A percentile compares a stretch with the other conserved stretches of the same genome.
Conservation (phyloP, 2,113 vertebrate species). For the Stegastes partitus region DNA sequence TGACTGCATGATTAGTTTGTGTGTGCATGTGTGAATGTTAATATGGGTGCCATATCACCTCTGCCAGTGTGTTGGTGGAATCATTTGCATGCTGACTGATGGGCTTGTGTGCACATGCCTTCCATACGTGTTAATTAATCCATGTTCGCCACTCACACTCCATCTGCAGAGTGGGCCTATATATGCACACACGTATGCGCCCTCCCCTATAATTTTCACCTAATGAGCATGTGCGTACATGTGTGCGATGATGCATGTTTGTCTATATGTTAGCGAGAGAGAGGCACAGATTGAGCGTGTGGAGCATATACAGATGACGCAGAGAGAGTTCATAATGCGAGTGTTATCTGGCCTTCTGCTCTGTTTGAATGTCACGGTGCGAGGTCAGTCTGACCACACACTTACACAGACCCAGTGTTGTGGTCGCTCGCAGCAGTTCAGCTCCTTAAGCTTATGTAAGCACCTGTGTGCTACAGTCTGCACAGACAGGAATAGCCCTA, state of each 20-base stretch:
- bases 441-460: conserved; percentile 64
- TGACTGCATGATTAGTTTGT: conserved; percentile 23
- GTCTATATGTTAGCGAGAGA: neutral
- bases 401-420: conserved; percentile 25
- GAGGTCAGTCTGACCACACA: conserved; percentile 35
- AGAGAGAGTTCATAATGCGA: conserved; percentile 41
- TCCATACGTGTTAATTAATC: conserved; percentile 66
- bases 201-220: conserved; percentile 7
- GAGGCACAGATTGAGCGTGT: conserved; percentile 13
- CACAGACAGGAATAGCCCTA: conserved; percentile 65
- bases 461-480: conserved; percentile 49
- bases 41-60: conserved; percentile 6
- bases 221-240: conserved; percentile 13
- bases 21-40: neutral
- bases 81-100: conserved; percentile 61
- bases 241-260: neutral
- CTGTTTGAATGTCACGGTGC: conserved; percentile 60
- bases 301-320: conserved; percentile 18
- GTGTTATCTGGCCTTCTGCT: conserved; percentile 56
- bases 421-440: conserved; percentile 29
- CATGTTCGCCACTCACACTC: conserved; percentile 27
- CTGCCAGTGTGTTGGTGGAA: conserved; percentile 22
- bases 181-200: neutral
- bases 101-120: conserved; percentile 53
- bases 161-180: conserved; percentile 47